Conservation (phyloP, 1,140 invertebrate genomes). For the Papilio machaon region DNA sequence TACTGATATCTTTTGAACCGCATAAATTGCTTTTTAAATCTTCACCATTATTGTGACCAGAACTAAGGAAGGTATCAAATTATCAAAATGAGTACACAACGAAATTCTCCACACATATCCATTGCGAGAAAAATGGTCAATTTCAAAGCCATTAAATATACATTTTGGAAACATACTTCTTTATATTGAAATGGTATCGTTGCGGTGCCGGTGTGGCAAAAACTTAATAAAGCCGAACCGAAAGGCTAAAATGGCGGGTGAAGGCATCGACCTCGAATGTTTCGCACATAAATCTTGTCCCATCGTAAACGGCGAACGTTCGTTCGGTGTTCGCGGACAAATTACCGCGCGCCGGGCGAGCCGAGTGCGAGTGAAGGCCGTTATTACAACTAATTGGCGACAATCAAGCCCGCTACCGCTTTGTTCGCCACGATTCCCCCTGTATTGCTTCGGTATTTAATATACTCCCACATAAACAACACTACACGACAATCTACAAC, state of each 20-base stretch:
- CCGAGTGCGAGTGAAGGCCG: constrained; percentile 57
- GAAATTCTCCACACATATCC: constrained; percentile 25
- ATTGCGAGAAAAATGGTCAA: constrained; percentile 34
- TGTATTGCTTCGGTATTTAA: constrained; percentile 49
- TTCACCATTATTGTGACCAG: background rate
- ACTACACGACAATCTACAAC: constrained; percentile 16
- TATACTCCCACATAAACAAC: constrained; percentile 26
- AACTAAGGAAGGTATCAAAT: constrained; percentile 16
- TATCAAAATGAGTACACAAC: constrained; percentile 15
- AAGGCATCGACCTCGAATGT: constrained; percentile 60
- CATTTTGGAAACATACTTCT: constrained; percentile 40
- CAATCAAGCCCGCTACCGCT: constrained; percentile 66
- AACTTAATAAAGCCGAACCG: constrained; percentile 26
- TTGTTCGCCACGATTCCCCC: constrained; percentile 52
- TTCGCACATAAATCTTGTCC: constrained; percentile 64
- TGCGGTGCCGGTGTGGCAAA: constrained; percentile 23
- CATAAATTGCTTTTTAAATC: background rate
- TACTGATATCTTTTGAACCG: background rate
- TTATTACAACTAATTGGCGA: constrained; percentile 77
- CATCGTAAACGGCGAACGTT: constrained; percentile 45
- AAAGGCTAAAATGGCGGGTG: constrained; percentile 25
- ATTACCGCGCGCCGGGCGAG: constrained; percentile 56
- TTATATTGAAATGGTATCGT: constrained; percentile 28
- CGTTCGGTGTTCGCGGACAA: constrained; percentile 60
- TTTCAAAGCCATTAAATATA: constrained; percentile 38